Percentiles rank a stretch among this genome's conserved stretches.
These are phyloP conservation scores for Eulacestoma nigropectus DNA, from an alignment of 2,113 vertebrate species.

Conservation along the genomic window DNA sequence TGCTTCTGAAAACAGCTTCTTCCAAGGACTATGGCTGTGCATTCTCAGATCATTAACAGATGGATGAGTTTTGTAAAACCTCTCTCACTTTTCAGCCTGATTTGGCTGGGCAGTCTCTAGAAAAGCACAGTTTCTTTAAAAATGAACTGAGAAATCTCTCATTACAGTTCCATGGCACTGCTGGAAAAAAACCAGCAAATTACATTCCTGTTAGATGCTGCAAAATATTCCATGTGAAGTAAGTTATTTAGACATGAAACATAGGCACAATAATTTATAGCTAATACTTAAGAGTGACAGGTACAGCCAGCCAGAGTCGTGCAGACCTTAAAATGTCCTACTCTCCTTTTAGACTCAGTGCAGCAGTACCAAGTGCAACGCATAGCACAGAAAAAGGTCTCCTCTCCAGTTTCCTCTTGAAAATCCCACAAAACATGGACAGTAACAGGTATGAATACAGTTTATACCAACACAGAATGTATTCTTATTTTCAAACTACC, in stretches of 20 bases:
- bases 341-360: background rate
- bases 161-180: background rate
- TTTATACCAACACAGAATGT: background rate
- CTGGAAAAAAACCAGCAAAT: background rate
- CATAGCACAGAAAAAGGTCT: background rate
- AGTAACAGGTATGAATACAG: background rate
- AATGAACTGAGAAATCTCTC: background rate
- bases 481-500: background rate
- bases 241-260: background rate
- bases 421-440: background rate
- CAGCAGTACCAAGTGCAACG: background rate
- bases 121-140: background rate
- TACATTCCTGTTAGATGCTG: background rate
- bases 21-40: background rate
- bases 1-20: background rate
- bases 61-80: background rate
- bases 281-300: background rate
- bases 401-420: background rate
- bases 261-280: background rate
- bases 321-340: too few species aligned
- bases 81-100: background rate
- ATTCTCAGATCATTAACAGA: background rate
- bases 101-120: background rate
- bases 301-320: background rate
- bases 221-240: background rate